Evolutionary conservation across 1,140 invertebrate genomes (phyloP), one percentile per base, ranked within the genome.

Genomic region (Scaptomyza montana): DNA sequence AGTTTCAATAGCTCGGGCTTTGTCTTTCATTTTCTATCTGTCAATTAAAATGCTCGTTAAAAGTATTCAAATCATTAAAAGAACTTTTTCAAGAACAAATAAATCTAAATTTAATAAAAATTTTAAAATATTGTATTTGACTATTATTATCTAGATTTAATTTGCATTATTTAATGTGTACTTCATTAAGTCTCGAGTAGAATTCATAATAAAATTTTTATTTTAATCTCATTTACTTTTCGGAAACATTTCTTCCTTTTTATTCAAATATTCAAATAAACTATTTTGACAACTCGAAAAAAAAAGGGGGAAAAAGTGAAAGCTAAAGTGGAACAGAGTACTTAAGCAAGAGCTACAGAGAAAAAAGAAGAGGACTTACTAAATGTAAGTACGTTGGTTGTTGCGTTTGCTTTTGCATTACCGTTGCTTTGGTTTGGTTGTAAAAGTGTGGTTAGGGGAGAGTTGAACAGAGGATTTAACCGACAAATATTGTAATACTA

Each of bases 401-500:
- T 46, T 21, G 13, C 46, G 39, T 36, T 25, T 70, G 51, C 7
- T 49, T 70, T 55, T 21, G 12, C 30, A 30, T 30, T 30, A 30
- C 30, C 30, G 2, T 10, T n/a, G 43, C 13, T 50, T 36, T 54
- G 50, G 25, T 9, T 51, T 51, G 5, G 25, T n/a, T 25, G 2
- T 25, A 25, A 25, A 1, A 25, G 21, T 2, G 21, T 3, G 21
- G 21, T 5, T 2, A 28, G 28, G 39, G 46, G 54, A 49, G 33
- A 7, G 33, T 2, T 36, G 41, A 50, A 53, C 28, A 50, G 10
- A 8, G 21, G 19, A 30, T 21, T 47, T n/a, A 54, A 46, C 41
- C 47, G 33, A 41, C 51, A 69, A 72, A 67, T 67, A 67, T 67
- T 67, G 49, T 49, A 66, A 72, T 72, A 72, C 55, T 72, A 72